These are phyloP conservation scores for Parasteatoda lunata DNA, from an alignment of 2,888 invertebrate species.

Conservation along the genomic window DNA sequence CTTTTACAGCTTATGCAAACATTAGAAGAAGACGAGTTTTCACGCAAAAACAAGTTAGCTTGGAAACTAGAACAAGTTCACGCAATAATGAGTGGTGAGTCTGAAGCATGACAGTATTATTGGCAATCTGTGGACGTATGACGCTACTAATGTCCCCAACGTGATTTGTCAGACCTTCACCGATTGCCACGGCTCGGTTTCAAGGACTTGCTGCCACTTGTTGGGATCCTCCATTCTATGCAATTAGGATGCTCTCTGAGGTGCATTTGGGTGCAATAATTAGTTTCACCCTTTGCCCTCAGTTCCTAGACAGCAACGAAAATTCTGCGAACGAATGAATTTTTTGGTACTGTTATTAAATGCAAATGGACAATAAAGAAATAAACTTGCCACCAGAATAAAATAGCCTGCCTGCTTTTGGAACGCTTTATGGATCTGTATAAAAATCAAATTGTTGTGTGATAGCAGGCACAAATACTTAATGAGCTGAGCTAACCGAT, in stretches of 20 bases:
- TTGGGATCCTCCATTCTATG: conserved; percentile 65
- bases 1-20: conserved; percentile 89
- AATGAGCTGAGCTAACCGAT: conserved; percentile 49
- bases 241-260: conserved; percentile 68
- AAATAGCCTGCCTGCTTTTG: conserved; percentile 38
- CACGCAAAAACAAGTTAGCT: conserved; percentile 95
- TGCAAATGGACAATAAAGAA: conserved; percentile 37
- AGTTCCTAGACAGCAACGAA: conserved; percentile 69
- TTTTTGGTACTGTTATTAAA: conserved; percentile 55
- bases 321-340: conserved; percentile 60
- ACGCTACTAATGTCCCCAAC: conserved; percentile 56
- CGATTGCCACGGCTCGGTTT: conserved; percentile 68
- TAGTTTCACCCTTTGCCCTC: conserved; percentile 59
- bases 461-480: conserved; percentile 60
- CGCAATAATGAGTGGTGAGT: conserved; percentile 84
- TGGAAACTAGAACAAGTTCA: conserved; percentile 97
- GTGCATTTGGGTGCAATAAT: conserved; percentile 55
- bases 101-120: conserved; percentile 71
- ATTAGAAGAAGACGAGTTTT: conserved; percentile 98
- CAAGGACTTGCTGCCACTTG: conserved; percentile 66
- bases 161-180: conserved; percentile 68
- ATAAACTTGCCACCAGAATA: conserved; percentile 40
- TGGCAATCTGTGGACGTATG: conserved; percentile 68
- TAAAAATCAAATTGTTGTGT: conserved; percentile 61
- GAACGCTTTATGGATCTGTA: conserved; percentile 61